These are phyloP conservation scores for Catocala sponsa DNA, from an alignment of 2,888 invertebrate species.

Conservation along the genomic window DNA sequence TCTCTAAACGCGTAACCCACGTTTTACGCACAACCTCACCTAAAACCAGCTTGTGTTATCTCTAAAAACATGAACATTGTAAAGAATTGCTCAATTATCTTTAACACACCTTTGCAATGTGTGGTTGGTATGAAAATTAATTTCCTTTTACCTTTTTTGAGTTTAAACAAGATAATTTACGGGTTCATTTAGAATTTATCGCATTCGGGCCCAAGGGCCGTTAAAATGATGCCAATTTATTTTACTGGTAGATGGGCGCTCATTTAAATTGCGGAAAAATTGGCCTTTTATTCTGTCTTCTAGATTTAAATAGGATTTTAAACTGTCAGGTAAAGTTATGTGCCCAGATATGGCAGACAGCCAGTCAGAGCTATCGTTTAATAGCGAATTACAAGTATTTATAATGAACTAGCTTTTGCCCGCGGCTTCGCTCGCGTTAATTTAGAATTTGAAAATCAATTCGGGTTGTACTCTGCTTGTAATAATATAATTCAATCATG, in stretches of 20 bases:
- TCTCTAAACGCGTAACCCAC: conserved; percentile 12
- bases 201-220: conserved; percentile 55
- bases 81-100: conserved; percentile 70
- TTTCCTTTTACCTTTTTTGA: conserved; percentile 68
- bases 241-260: conserved; percentile 38
- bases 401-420: too few species aligned
- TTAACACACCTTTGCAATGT: conserved; percentile 60
- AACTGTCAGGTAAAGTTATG: background rate
- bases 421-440: too few species aligned
- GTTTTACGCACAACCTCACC: conserved; percentile 14
- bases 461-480: too few species aligned
- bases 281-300: conserved; percentile 37
- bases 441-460: too few species aligned
- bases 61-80: conserved; percentile 45
- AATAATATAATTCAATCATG: too few species aligned
- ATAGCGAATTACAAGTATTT: background rate
- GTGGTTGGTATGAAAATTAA: conserved; percentile 67
- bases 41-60: conserved; percentile 31
- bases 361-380: background rate
- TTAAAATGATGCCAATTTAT: conserved; percentile 56
- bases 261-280: conserved; percentile 48
- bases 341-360: background rate
- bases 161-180: conserved; percentile 74
- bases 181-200: conserved; percentile 71
- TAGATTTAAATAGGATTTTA: conserved; percentile 42